Evolutionary conservation across 2,888 invertebrate species (phyloP).

Genomic region (Rhopalosiphum nymphaeae): DNA sequence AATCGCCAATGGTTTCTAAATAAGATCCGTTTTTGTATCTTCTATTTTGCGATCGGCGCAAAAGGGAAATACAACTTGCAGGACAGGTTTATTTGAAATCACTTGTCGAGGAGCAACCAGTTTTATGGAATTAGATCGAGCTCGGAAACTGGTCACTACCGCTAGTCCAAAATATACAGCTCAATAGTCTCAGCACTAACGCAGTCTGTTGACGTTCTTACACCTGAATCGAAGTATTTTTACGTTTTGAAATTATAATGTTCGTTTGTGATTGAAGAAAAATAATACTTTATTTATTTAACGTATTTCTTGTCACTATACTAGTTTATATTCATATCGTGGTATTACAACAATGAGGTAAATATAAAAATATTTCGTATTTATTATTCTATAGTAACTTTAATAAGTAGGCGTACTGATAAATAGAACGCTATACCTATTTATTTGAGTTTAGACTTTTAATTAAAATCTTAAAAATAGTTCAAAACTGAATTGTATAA

Average conservation of each 20-base stretch:
- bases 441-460: neutral
- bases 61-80: neutral
- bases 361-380: neutral
- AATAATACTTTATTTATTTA: neutral
- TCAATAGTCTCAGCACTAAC: neutral
- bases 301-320: neutral
- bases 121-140: conserved; percentile 46
- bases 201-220: conserved; percentile 7
- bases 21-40: conserved; percentile 22
- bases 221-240: neutral
- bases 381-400: neutral
- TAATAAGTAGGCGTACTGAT: neutral
- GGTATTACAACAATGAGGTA: neutral
- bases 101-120: conserved; percentile 45
- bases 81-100: conserved; percentile 52
- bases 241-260: neutral
- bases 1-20: conserved; percentile 35
- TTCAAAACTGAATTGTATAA: neutral
- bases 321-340: neutral
- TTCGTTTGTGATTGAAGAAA: neutral
- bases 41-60: neutral
- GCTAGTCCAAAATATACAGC: neutral
- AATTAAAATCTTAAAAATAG: neutral
- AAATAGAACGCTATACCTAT: neutral
- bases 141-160: conserved; percentile 33